phyloP scores from a whole-genome alignment of 2,113 vertebrate genomes.

The Henicopernis longicauda region DNA sequence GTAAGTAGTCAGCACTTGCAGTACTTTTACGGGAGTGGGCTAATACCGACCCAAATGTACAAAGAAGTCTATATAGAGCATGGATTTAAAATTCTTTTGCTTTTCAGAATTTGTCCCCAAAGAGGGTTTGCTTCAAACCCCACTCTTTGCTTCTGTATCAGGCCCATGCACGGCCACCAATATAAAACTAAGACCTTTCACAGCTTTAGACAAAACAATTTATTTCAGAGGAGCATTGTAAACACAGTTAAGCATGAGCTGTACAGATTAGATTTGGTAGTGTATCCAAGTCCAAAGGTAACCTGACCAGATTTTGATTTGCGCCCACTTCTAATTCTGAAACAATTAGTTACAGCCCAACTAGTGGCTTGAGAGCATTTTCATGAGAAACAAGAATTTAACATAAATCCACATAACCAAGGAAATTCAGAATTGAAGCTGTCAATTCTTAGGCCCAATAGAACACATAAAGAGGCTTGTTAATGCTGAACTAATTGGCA shows the following conservation, averaged over 20 bases:
- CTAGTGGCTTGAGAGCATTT: conserved; percentile 47
- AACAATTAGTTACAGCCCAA: conserved; percentile 45
- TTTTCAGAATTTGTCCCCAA: not conserved
- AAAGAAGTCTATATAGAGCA: not conserved
- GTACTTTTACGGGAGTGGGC: not conserved
- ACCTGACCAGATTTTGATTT: conserved; percentile 36
- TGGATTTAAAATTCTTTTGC: not conserved
- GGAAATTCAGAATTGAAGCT: conserved; percentile 61
- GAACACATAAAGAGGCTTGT: conserved; percentile 66
- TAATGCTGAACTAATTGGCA: conserved; percentile 69
- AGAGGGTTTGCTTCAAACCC: not conserved
- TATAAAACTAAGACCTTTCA: not conserved
- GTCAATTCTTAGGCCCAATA: conserved; percentile 65
- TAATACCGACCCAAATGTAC: not conserved
- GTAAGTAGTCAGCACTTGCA: not conserved
- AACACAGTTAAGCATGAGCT: not conserved
- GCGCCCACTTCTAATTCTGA: conserved; percentile 9
- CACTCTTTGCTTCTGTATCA: not conserved
- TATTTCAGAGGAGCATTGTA: not conserved
- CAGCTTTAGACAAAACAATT: not conserved
- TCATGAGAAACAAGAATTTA: conserved; percentile 60
- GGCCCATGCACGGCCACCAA: not conserved
- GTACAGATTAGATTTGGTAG: not conserved
- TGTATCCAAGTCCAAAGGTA: not conserved
- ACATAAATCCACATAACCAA: conserved; percentile 62